Evolutionary conservation across 1,140 invertebrate genomes (phyloP), one percentile per base, ranked within the genome.

Genomic region (Brachionus rotundiformis): DNA sequence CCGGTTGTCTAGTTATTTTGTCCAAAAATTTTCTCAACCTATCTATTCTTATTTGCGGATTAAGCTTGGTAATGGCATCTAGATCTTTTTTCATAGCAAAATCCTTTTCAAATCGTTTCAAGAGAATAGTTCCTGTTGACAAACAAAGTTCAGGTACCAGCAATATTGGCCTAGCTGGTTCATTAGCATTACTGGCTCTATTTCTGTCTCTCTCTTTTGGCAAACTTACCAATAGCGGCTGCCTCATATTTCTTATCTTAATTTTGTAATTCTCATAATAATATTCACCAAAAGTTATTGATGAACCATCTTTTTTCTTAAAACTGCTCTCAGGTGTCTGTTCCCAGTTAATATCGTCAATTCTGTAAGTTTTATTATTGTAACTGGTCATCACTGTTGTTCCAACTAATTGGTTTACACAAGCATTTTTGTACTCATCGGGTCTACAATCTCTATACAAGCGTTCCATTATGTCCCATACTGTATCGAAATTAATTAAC

Each of bases 311-410:
- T 83, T 90, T 90, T 31, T 89, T 89, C 2, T 87, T 89, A 63
- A 92, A 92, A 0, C 84, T 87, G 1, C 91, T 90, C 0, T 83
- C 87, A 7, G 91, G 91, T 8, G 89, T 89, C 86, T 91, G 91
- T 54, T 92, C 89, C 87, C 92, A 95, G 73, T 91, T 90, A 0
- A 98, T 91, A 84, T 97, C 95, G 87, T 95, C 94, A 11, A 97
- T 89, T 33, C 91, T 88, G 85, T 97, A 97, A 0, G 93, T 93
- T 84, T 91, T 92, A 83, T 95, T 95, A 84, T 97, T 97, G 84
- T 97, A 96, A 81, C 75, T 47, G 29, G 81, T 82, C 81, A 82
- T 49, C 10, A 82, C 54, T 16, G 61, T 71, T 23, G 33, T 44
- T 44, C 79, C 79, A 3, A 81, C 59, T 5, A 81, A 13, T 63